Percentiles rank a stretch among this genome's conserved stretches.
These are phyloP conservation scores for Toxostoma redivivum DNA, from an alignment of 2,113 vertebrate genomes.

Conservation along the genomic window DNA sequence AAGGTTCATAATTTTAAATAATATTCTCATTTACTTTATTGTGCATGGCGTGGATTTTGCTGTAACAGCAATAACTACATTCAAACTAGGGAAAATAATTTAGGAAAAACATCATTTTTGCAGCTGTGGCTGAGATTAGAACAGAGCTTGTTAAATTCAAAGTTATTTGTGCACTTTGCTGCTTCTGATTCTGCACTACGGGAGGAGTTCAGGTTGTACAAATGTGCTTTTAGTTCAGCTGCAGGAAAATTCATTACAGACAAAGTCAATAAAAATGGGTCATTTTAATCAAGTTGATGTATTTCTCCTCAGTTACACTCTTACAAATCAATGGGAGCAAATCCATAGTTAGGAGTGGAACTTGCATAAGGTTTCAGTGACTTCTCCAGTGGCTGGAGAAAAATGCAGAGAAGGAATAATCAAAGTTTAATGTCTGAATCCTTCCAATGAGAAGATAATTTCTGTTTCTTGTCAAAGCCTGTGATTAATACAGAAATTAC, in stretches of 20 bases:
- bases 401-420: background rate
- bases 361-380: background rate
- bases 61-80: background rate
- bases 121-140: background rate
- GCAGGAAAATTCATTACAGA: conserved; percentile 10
- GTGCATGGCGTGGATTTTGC: background rate
- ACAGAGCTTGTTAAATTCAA: background rate
- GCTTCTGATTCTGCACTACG: background rate
- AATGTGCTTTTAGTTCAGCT: conserved; percentile 1
- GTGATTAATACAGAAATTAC: background rate
- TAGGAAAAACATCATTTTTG: background rate
- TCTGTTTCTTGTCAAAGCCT: background rate
- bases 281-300: conserved; percentile 35
- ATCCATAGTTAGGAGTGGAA: background rate
- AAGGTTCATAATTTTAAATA: background rate
- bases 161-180: background rate
- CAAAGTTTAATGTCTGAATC: background rate
- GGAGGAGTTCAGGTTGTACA: background rate
- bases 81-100: background rate
- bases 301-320: background rate
- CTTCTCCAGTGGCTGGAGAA: background rate
- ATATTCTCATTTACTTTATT: background rate
- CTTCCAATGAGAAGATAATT: background rate
- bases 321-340: background rate
- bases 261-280: conserved; percentile 1